Evolutionary conservation across 2,888 invertebrate species (phyloP).

Genomic region (Drosophila melanosoma): DNA sequence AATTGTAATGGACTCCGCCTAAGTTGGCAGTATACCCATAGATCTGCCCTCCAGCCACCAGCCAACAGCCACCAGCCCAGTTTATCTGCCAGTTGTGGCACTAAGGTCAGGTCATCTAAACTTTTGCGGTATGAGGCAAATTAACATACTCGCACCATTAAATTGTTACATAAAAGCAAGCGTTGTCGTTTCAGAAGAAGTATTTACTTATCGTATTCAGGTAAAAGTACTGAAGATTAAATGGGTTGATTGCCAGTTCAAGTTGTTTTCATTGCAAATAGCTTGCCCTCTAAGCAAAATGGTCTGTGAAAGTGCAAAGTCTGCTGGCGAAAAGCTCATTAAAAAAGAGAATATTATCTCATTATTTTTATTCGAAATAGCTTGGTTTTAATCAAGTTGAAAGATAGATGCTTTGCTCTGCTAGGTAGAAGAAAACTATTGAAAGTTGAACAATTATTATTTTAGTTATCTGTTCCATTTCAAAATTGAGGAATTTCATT

Average conservation of each 20-base stretch:
- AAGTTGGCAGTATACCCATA: constrained; percentile 38
- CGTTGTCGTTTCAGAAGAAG: constrained; percentile 7
- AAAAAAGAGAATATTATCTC: background rate
- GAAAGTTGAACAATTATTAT: background rate
- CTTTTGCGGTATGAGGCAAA: constrained; percentile 47
- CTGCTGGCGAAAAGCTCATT: background rate
- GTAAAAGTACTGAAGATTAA: constrained; percentile 33
- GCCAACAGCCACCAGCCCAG: too few relatives aligned
- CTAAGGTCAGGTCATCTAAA: constrained; percentile 47
- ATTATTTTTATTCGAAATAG: background rate
- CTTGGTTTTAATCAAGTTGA: background rate
- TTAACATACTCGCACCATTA: constrained; percentile 52
- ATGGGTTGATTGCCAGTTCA: constrained; percentile 33
- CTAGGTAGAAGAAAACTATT: background rate
- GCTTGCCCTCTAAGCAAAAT: constrained; percentile 16
- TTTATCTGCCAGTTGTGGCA: constrained; percentile 11
- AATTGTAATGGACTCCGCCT: constrained; percentile 70
- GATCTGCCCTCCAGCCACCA: background rate
- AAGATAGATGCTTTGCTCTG: background rate
- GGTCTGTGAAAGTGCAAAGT: constrained; percentile 4
- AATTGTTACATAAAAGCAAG: constrained; percentile 27
- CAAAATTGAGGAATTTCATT: constrained; percentile 5
- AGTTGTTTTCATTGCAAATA: constrained; percentile 20
- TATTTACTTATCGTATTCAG: constrained; percentile 45
- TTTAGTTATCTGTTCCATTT: background rate